Base-by-base conservation (phyloP, 2,888 invertebrate genomes). In the Liposcelis brunnea region DNA sequence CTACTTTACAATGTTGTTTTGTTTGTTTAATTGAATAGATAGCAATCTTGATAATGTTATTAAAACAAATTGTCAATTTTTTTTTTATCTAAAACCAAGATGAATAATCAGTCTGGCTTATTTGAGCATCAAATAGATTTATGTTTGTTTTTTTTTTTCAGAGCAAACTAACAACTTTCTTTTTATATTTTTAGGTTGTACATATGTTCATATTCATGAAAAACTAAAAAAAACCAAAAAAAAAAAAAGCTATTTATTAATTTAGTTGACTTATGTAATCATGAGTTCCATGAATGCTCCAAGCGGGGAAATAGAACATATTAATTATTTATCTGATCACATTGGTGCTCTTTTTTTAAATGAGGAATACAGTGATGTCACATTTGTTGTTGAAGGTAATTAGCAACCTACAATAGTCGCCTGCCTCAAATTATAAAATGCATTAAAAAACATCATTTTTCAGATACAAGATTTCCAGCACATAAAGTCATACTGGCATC, bases 401-500 rank as follows among this genome's bases (percentile, higher is more conserved):
- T 62, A n/a, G n/a, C n/a, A n/a, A n/a, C n/a, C n/a, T n/a, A n/a
- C n/a, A n/a, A n/a, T n/a, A 64, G n/a, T n/a, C n/a, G n/a, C n/a
- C n/a, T n/a, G n/a, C n/a, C n/a, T n/a, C n/a, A n/a, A n/a, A n/a
- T n/a, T n/a, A n/a, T n/a, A n/a, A n/a, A n/a, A n/a, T n/a, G n/a
- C n/a, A n/a, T n/a, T n/a, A n/a, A n/a, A n/a, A n/a, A n/a, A n/a
- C n/a, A n/a, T n/a, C n/a, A n/a, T n/a, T n/a, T n/a, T n/a, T 40
- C 19, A 40, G 40, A 18, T 6, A 21, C 16, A 31, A 55, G 56
- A 53, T 72, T 83, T 49, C 70, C 70, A 54, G 79, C 76, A 11
- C 84, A 86, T 56, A 77, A 77, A 61, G 76, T 94, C 4, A 86
- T 98, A 54, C 70, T 98, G 45, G 97, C 97, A 0, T 86, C 93